phyloP scores from a whole-genome alignment of 2,113 vertebrate species.

The Anhinga anhinga region DNA sequence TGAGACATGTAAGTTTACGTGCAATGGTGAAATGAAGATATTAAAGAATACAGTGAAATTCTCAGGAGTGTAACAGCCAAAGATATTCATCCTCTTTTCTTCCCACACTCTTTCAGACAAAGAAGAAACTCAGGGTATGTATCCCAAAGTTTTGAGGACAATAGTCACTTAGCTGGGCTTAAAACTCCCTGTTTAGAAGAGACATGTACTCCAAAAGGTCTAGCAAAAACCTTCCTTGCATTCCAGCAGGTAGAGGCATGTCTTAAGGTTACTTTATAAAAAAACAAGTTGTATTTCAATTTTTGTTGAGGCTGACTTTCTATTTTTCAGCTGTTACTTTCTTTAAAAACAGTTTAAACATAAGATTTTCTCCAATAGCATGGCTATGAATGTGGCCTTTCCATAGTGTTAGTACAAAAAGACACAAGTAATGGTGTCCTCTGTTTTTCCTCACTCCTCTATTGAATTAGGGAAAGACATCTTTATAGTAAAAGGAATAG shows the following conservation, averaged over 20 bases:
- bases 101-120: not conserved
- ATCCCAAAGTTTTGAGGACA: not conserved
- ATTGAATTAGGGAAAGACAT: not conserved
- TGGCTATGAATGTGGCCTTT: not conserved
- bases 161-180: not conserved
- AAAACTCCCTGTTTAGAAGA: not conserved
- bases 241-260: not conserved
- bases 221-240: not conserved
- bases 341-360: not conserved
- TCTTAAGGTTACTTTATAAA: not conserved
- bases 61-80: not conserved
- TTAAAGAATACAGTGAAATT: not conserved
- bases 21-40: not conserved
- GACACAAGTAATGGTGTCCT: not conserved
- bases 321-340: not conserved
- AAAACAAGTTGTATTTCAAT: rapidly evolving
- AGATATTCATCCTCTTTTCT: not conserved
- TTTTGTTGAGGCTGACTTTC: not conserved
- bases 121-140: not conserved
- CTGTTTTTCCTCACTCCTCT: not conserved
- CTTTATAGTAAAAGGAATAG: not conserved
- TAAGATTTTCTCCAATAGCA: not conserved
- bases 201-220: not conserved
- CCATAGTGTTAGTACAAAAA: not conserved
- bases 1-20: not conserved